A percentile compares a stretch with the other conserved stretches of the same genome.
phyloP scores from a whole-genome alignment of 2,113 vertebrate genomes.

The Macquaria ambigua region DNA sequence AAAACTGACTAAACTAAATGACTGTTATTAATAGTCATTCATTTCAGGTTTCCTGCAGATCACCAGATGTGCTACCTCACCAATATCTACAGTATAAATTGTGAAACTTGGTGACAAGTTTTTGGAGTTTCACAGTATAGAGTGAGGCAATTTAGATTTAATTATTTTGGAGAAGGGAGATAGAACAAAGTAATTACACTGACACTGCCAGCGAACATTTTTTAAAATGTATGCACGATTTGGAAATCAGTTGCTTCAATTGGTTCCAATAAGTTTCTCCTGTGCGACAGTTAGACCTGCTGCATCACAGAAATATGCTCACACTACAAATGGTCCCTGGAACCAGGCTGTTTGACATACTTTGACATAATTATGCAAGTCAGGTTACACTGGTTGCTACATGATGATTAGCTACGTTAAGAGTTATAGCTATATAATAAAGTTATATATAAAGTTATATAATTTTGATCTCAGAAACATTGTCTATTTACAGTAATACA shows the following conservation, averaged over 20 bases:
- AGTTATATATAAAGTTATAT: too few species aligned
- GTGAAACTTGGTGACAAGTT: neutral
- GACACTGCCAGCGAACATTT: neutral
- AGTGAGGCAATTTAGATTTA: neutral
- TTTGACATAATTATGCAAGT: neutral
- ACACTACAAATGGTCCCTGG: neutral
- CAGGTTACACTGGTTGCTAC: neutral
- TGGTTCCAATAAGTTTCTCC: neutral
- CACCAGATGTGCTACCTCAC: neutral
- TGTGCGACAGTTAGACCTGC: neutral
- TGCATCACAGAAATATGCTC: neutral
- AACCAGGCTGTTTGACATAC: neutral
- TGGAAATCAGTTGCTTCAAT: neutral
- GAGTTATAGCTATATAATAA: too few species aligned
- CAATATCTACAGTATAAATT: neutral
- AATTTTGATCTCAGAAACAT: neutral
- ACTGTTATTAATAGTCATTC: neutral
- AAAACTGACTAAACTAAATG: neutral
- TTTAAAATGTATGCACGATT: neutral
- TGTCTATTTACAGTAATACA: neutral
- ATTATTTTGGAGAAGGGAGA: neutral
- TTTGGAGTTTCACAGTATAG: neutral
- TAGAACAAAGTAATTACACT: neutral
- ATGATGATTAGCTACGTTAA: too few species aligned
- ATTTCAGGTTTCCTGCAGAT: neutral